A percentile compares a stretch with the other conserved stretches of the same genome.
Evolutionary conservation across 1,140 invertebrate species (phyloP).

Genomic region (Parasteatoda tepidariorum): DNA sequence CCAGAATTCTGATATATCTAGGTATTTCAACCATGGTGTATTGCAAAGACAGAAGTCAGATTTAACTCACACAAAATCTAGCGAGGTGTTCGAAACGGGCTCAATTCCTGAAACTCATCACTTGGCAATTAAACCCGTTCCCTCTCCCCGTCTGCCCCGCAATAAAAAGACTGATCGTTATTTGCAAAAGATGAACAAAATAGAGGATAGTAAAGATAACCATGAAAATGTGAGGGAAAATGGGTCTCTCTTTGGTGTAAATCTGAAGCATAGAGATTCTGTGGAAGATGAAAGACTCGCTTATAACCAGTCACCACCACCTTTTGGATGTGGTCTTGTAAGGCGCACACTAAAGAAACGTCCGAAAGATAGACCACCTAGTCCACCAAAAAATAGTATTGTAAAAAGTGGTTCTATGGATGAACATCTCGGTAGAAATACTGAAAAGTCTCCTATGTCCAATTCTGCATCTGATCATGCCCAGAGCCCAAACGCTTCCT

Average conservation of each 20-base stretch:
- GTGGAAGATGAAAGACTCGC: constrained; percentile 45
- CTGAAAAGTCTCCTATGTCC: constrained; percentile 44
- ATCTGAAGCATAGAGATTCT: constrained; percentile 57
- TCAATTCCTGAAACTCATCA: constrained; percentile 60
- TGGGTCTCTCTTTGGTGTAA: constrained; percentile 53
- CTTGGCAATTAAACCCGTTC: constrained; percentile 59
- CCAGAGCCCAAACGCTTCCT: constrained; percentile 40
- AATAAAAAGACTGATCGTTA: constrained; percentile 50
- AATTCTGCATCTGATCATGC: constrained; percentile 54
- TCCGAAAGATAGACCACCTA: constrained; percentile 60
- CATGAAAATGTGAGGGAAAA: constrained; percentile 23
- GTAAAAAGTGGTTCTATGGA: constrained; percentile 63
- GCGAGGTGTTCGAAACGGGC: constrained; percentile 60
- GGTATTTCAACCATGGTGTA: constrained; percentile 56
- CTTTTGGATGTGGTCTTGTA: constrained; percentile 60
- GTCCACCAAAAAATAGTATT: constrained; percentile 50
- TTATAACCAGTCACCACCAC: constrained; percentile 58
- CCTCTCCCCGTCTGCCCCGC: constrained; percentile 60
- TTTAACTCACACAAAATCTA: constrained; percentile 65
- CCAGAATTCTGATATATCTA: constrained; percentile 34
- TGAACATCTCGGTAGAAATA: constrained; percentile 52
- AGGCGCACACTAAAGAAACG: constrained; percentile 59
- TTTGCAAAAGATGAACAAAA: constrained; percentile 20
- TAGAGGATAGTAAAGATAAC: constrained; percentile 27
- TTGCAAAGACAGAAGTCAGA: constrained; percentile 70